Evolutionary conservation across 1,140 invertebrate species (phyloP).

Genomic region (Drosophila serrata): DNA sequence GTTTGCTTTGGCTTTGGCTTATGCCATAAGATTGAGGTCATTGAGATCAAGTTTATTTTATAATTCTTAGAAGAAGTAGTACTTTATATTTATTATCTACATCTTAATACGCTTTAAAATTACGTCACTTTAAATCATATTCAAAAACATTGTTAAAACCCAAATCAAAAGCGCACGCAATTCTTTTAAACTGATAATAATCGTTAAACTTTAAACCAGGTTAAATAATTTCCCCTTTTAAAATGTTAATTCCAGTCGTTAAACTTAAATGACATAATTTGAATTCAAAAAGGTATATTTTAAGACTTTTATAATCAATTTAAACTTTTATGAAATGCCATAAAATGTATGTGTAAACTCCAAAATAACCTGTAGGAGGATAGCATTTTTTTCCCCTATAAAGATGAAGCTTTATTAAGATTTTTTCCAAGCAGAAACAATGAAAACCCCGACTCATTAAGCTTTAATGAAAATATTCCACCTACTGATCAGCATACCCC

Average conservation of each 20-base stretch:
- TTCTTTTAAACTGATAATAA: background rate
- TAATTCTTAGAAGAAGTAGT: background rate
- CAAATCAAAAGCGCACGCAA: background rate
- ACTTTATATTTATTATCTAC: no score
- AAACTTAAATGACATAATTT: background rate
- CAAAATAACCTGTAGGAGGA: background rate
- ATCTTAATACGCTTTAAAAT: no score
- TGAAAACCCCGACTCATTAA: background rate
- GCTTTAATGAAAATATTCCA: background rate
- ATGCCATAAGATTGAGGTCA: constrained; percentile 4
- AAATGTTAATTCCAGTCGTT: constrained; percentile 3
- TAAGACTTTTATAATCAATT: background rate
- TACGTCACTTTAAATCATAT: no score
- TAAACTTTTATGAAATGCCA: background rate
- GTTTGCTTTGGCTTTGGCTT: background rate
- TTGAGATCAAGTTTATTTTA: constrained; percentile 7
- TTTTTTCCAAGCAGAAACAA: background rate
- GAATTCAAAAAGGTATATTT: background rate
- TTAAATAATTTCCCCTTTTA: background rate
- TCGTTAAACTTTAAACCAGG: background rate
- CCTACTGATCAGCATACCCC: constrained; percentile 5
- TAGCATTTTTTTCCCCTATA: background rate
- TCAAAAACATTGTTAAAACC: background rate
- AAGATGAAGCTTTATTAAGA: background rate
- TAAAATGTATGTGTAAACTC: background rate